phyloP scores from a whole-genome alignment of 2,888 invertebrate species.

The Campopleginae sp. region DNA sequence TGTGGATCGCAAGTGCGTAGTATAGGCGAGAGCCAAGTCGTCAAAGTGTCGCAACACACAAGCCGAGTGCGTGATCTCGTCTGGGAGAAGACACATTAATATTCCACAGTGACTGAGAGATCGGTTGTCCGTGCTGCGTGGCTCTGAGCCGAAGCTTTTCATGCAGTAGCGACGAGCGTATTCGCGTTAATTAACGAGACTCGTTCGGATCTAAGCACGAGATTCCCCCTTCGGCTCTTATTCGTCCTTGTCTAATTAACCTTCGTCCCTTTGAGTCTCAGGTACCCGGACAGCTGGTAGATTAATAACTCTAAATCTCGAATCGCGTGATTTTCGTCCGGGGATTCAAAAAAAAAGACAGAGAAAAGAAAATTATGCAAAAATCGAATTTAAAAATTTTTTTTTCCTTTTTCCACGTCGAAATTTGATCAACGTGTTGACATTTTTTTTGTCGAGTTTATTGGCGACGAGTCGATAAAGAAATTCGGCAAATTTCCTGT shows the following conservation, averaged over 20 bases:
- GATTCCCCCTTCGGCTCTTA: background rate
- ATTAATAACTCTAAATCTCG: background rate
- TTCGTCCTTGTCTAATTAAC: background rate
- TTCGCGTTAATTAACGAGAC: conserved; percentile 43
- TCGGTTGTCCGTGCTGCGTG: background rate
- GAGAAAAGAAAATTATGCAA: background rate
- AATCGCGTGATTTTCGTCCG: background rate
- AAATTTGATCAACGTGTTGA: too few relatives aligned
- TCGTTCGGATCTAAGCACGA: conserved; percentile 5
- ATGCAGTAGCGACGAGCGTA: background rate
- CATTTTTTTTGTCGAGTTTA: too few relatives aligned
- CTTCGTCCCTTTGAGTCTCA: conserved; percentile 9
- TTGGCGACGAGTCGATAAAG: too few relatives aligned
- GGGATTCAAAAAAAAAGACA: background rate
- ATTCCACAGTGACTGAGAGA: background rate
- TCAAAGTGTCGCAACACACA: conserved; percentile 60
- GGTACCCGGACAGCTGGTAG: background rate
- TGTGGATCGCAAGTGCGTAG: conserved; percentile 32
- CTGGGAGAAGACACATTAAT: conserved; percentile 10
- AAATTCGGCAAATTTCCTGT: background rate
- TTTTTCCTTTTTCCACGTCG: background rate
- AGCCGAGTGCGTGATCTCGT: conserved; percentile 46
- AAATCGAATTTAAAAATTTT: background rate
- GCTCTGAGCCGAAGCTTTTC: background rate
- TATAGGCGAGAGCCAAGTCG: conserved; percentile 17